Evolutionary conservation across 92 coral and sea anemone species (phyloP).

Genomic region (Blastomussa wellsi): DNA sequence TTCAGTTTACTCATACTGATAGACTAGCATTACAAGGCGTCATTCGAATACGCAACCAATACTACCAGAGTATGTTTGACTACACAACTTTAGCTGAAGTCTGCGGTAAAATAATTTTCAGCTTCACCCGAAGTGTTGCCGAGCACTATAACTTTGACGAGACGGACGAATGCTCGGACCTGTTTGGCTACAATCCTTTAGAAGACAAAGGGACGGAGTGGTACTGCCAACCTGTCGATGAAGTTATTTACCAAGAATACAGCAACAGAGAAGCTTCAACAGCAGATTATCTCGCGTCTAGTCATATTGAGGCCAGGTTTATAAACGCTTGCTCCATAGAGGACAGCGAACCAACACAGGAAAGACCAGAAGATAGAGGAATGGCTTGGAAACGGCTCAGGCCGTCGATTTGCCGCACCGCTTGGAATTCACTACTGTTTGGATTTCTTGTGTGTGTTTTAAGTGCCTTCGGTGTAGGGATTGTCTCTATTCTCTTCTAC

Average conservation of each 20-base stretch:
- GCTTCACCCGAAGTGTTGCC: neutral
- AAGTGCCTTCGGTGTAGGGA: neutral
- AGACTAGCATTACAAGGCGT: neutral
- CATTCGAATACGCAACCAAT: neutral
- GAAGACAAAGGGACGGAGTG: constrained; percentile 1
- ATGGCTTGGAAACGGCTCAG: constrained; percentile 36
- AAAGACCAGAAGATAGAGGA: neutral
- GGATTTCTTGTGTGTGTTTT: neutral
- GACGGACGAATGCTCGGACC: neutral
- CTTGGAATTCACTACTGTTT: constrained; percentile 4
- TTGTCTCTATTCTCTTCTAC: neutral
- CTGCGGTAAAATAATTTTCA: neutral
- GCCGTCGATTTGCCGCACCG: neutral
- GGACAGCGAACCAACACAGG: neutral
- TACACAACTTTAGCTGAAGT: neutral
- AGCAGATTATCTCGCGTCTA: neutral
- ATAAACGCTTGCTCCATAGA: constrained; percentile 4
- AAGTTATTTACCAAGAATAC: constrained; percentile 14
- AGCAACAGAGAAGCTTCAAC: neutral
- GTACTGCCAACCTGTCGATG: constrained; percentile 4
- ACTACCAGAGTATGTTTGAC: neutral
- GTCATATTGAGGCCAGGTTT: neutral
- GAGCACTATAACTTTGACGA: constrained; percentile 3
- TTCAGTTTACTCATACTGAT: neutral
- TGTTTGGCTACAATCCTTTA: constrained; percentile 9